Conservation (phyloP, 2,797 vertebrate genomes). For the Ceyx erithaca region DNA sequence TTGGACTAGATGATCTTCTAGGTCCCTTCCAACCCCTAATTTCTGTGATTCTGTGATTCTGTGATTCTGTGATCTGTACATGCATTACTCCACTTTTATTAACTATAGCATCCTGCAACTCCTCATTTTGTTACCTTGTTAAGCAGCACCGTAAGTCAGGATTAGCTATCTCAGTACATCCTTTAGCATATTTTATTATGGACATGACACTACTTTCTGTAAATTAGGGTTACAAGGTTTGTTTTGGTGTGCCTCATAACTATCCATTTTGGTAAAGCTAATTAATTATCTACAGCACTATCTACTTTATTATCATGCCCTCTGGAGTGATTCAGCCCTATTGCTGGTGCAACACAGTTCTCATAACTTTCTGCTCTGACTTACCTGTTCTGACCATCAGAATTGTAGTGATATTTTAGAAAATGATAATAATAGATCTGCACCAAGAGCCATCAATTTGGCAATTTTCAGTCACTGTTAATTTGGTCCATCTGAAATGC, state of each 20-base stretch:
- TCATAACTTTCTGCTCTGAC: neutral
- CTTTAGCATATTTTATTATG: neutral
- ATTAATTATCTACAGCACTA: rapidly evolving
- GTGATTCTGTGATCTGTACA: too few species aligned
- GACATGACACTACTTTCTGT: neutral
- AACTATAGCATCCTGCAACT: neutral
- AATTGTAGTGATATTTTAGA: neutral
- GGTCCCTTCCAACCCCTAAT: too few species aligned
- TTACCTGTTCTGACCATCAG: neutral
- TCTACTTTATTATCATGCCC: neutral
- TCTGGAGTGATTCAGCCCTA: neutral
- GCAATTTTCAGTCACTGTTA: neutral
- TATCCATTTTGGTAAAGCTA: neutral
- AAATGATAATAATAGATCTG: neutral
- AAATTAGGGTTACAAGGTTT: neutral
- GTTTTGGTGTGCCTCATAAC: neutral
- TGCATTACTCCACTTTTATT: neutral
- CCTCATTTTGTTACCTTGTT: neutral
- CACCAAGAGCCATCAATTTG: neutral
- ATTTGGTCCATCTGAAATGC: neutral
- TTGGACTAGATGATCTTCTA: too few species aligned
- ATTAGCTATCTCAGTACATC: neutral
- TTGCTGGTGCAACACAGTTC: neutral
- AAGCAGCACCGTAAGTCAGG: neutral
- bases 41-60: too few species aligned